Base-by-base conservation (phyloP, 2,797 vertebrate genomes). In the Ctenosaura bakeri region DNA sequence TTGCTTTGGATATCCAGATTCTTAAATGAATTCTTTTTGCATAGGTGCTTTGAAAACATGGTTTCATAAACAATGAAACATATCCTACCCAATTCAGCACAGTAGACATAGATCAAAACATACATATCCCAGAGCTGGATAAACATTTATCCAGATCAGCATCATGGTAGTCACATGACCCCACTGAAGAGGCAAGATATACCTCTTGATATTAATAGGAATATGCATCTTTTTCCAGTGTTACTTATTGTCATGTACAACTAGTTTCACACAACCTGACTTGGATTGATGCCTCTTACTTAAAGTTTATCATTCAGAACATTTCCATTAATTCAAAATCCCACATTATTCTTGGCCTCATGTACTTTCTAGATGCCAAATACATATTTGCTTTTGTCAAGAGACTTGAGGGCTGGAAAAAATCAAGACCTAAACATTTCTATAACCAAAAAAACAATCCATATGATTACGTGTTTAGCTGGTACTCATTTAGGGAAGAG, bases 351-450 rank as follows among this genome's bases (percentile, higher is more conserved):
- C 66, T 56, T 76, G 32, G n/a, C 32, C 10, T 38, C 52, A 76
- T 86, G 52, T 54, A 35, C 35, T 86, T 86, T 86, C 42, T 56
- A 74, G 5, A 86, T 86, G 71, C 85, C 85, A 86, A 56, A 86
- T 24, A 56, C 76, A 35, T 86, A 35, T 50, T 38, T 74, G 52
- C 52, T 76, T 38, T 42, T 76, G 85, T 56, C 54, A 69, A 50
- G 54, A 74, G 50, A 35, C 29, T 35, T 52, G 10, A 24, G 22
- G 38, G 82, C 13, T 64, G 82, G 59, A 46, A 83, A 46, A 42
- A 42, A 42, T 42, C 73, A 74, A 35, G 35, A 83, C 26, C 24
- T 46, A 84, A 66, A 84, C 14, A 62, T 59, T 56, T 76, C 52
- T 20, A 38, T 76, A 38, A 76, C n/a, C 3, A n/a, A 42, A 86